Evolutionary conservation across 2,888 invertebrate genomes (phyloP).

Genomic region (Caenorhabditis drosophilae): DNA sequence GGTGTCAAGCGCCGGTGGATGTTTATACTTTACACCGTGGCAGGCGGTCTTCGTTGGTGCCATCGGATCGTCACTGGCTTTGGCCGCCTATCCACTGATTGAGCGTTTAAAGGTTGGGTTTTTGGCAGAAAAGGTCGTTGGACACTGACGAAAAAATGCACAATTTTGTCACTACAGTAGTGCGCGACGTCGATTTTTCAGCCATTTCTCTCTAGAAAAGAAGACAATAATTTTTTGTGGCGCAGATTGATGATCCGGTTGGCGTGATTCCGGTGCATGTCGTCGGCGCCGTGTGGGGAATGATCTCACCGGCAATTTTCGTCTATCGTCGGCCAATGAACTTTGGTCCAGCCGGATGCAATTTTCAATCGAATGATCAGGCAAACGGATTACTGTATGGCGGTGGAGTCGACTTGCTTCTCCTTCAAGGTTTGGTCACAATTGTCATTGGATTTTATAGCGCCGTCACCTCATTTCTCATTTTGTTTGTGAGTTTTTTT

Average conservation of each 20-base stretch:
- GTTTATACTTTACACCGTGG: slow-evolving; percentile 60
- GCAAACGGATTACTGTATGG: slow-evolving; percentile 42
- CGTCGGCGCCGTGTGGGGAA: slow-evolving; percentile 62
- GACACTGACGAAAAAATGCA: too few relatives aligned
- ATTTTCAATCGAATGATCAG: slow-evolving; percentile 12
- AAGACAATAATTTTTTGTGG: too few relatives aligned
- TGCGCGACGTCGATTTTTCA: too few relatives aligned
- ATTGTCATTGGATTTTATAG: slow-evolving; percentile 23
- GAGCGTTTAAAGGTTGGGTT: slow-evolving; percentile 48
- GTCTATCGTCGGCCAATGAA: slow-evolving; percentile 44
- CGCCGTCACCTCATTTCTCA: slow-evolving; percentile 35
- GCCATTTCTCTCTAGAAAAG: too few relatives aligned
- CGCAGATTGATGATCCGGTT: slow-evolving; percentile 63
- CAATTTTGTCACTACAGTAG: too few relatives aligned
- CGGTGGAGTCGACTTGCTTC: slow-evolving; percentile 28
- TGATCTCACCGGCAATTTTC: slow-evolving; percentile 62
- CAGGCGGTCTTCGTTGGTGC: slow-evolving; percentile 60
- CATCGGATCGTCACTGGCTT: slow-evolving; percentile 57
- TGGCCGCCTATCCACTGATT: slow-evolving; percentile 56
- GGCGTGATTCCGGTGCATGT: slow-evolving; percentile 65
- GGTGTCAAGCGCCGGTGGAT: slow-evolving; percentile 60
- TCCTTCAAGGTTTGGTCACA: slow-evolving; percentile 26
- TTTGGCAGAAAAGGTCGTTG: too few relatives aligned
- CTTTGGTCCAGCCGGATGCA: slow-evolving; percentile 25
- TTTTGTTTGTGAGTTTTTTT: slow-evolving; percentile 33